Conservation (phyloP, 2,797 vertebrate genomes). For the Alcedo quadribrachys region DNA sequence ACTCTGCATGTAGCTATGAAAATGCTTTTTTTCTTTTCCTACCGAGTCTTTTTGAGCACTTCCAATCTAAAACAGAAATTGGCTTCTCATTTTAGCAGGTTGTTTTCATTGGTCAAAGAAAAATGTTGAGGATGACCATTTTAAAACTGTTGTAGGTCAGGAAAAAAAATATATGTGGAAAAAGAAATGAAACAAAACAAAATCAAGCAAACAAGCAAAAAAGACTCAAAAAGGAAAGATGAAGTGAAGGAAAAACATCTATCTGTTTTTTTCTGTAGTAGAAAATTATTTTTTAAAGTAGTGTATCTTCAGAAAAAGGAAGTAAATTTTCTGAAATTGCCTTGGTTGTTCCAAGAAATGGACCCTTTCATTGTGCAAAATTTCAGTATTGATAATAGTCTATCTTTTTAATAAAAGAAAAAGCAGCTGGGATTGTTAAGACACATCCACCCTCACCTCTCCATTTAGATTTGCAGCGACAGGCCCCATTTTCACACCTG, state of each 20-base stretch:
- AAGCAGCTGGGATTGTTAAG: neutral
- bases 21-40: neutral
- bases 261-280: neutral
- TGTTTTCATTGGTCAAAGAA: neutral
- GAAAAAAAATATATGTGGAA: neutral
- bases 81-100: neutral
- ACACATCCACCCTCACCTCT: neutral
- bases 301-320: neutral
- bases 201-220: too few species aligned
- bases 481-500: neutral
- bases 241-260: neutral
- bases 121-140: neutral
- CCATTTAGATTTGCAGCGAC: neutral
- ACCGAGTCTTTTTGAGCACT: neutral
- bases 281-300: neutral
- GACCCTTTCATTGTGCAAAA: neutral
- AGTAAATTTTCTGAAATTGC: neutral
- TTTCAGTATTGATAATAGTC: neutral
- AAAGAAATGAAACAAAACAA: neutral
- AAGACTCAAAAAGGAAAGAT: neutral
- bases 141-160: neutral
- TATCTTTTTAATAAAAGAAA: neutral
- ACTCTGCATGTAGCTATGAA: neutral
- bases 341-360: neutral
- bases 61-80: neutral